phyloP scores from a whole-genome alignment of 2,888 invertebrate species.

The Hartigia nigra region DNA sequence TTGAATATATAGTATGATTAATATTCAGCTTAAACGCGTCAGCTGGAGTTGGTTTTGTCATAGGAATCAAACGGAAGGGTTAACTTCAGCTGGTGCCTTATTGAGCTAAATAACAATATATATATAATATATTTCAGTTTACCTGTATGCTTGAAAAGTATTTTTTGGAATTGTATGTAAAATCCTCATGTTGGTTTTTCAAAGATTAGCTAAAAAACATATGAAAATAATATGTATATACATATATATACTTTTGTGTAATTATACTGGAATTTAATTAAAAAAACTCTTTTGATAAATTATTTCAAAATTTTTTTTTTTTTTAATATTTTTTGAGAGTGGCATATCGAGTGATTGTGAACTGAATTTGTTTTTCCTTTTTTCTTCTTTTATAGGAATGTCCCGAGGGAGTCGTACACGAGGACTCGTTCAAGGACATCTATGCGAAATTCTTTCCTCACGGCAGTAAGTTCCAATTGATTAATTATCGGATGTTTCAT shows the following conservation, averaged over 20 bases:
- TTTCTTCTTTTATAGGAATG: constrained; percentile 82
- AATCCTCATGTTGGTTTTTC: constrained; percentile 41
- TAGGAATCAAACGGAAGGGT: no score
- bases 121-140: constrained; percentile 12
- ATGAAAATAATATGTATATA: no score
- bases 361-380: constrained; percentile 11
- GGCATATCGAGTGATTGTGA: background rate
- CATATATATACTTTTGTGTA: no score
- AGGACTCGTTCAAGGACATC: constrained; percentile 97
- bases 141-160: constrained; percentile 51
- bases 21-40: no score
- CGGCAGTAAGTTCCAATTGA: constrained; percentile 84
- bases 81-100: no score
- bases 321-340: no score
- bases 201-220: no score
- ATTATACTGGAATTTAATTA: no score
- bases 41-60: no score
- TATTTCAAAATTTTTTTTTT: no score
- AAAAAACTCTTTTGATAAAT: no score
- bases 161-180: constrained; percentile 49
- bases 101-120: background rate
- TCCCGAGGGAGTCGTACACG: constrained; percentile 96
- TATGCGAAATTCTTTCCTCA: constrained; percentile 99
- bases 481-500: background rate
- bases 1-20: no score